Evolutionary conservation across 2,888 invertebrate genomes (phyloP).

Genomic region (Aproaerema taeniolella): DNA sequence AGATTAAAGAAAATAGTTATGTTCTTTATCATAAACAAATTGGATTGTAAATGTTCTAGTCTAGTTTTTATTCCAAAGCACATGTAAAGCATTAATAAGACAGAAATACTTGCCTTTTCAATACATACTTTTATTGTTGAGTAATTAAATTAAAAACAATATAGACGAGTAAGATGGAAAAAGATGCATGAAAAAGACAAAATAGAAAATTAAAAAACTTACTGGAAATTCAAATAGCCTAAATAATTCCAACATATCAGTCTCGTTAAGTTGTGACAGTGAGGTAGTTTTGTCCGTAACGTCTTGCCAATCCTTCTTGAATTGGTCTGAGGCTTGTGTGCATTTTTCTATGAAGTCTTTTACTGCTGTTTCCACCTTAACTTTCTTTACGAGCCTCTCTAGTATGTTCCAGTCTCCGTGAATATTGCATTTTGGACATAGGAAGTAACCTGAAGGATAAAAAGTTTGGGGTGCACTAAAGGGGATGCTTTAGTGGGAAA

Average conservation of each 20-base stretch:
- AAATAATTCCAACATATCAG: constrained; percentile 61
- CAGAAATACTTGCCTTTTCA: too few species aligned
- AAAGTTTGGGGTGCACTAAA: too few species aligned
- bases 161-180: too few species aligned
- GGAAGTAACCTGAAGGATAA: constrained; percentile 78
- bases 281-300: constrained; percentile 55
- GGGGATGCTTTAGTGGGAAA: too few species aligned
- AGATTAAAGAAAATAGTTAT: too few species aligned
- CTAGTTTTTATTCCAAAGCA: not conserved
- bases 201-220: constrained; percentile 30
- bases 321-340: constrained; percentile 44
- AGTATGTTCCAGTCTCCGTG: constrained; percentile 80
- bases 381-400: constrained; percentile 69
- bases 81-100: not conserved
- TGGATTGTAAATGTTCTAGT: too few species aligned
- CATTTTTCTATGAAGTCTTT: constrained; percentile 54
- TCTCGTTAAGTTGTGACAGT: constrained; percentile 59
- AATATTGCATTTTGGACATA: constrained; percentile 83
- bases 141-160: too few species aligned
- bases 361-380: constrained; percentile 44
- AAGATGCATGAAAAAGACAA: constrained; percentile 1
- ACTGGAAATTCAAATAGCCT: constrained; percentile 78
- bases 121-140: too few species aligned
- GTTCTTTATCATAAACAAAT: too few species aligned
- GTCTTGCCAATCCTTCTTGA: constrained; percentile 64